Percentiles rank a stretch among this genome's conserved stretches.
These are phyloP conservation scores for Cryptus armator DNA, from an alignment of 2,888 invertebrate species.

Conservation along the genomic window DNA sequence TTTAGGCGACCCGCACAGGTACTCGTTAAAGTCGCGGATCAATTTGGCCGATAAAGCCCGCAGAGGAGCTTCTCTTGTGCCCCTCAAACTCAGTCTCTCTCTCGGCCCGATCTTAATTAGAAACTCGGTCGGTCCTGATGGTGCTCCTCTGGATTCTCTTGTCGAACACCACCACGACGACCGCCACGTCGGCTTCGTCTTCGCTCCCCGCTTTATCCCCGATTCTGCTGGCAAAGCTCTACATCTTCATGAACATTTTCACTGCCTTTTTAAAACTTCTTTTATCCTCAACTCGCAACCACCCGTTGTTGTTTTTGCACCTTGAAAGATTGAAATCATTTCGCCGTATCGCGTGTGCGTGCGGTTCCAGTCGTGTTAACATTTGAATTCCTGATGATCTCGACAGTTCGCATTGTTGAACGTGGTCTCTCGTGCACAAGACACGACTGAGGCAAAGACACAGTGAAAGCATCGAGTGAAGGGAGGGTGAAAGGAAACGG, in stretches of 20 bases:
- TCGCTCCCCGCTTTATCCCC: constrained; percentile 48
- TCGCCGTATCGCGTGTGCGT: constrained; percentile 16
- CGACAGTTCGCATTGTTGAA: not conserved
- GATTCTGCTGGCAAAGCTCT: constrained; percentile 61
- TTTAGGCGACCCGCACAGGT: constrained; percentile 66
- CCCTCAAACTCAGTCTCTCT: constrained; percentile 32
- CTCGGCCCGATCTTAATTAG: constrained; percentile 66
- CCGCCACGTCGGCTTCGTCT: constrained; percentile 46
- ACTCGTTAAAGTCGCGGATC: constrained; percentile 68
- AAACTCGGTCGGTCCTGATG: constrained; percentile 64
- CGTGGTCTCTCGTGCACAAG: not conserved
- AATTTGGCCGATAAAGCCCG: constrained; percentile 71
- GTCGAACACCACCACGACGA: constrained; percentile 51
- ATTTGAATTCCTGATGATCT: constrained; percentile 41
- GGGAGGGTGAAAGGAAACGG: constrained; percentile 5
- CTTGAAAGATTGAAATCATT: not conserved
- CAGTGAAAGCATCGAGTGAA: constrained; percentile 1
- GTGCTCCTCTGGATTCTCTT: constrained; percentile 37
- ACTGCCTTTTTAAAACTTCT: constrained; percentile 42
- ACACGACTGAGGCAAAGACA: not conserved
- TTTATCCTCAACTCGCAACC: not conserved
- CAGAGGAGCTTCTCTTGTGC: constrained; percentile 46
- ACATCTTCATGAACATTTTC: constrained; percentile 34
- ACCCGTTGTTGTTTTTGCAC: not conserved
- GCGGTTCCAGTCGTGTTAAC: constrained; percentile 7